Evolutionary conservation across 2,113 vertebrate species (phyloP).

Genomic region (Henicopernis longicauda): DNA sequence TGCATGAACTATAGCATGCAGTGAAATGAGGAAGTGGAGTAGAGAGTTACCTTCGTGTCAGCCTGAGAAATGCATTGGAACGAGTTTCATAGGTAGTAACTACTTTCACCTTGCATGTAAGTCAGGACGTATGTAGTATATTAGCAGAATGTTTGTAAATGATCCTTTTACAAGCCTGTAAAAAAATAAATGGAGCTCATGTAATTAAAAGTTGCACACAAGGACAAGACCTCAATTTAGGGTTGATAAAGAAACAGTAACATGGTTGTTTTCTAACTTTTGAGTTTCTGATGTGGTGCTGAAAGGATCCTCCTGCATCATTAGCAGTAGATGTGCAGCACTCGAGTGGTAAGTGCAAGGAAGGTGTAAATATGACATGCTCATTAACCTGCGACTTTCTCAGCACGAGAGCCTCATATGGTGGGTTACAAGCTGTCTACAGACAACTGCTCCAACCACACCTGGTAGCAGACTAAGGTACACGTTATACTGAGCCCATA

Average conservation of each 20-base stretch:
- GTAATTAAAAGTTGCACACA: background rate
- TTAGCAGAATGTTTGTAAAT: background rate
- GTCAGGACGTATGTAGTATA: background rate
- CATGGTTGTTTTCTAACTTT: background rate
- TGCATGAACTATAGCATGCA: slow-evolving; percentile 44
- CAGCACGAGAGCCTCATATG: background rate
- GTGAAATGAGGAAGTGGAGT: slow-evolving; percentile 57
- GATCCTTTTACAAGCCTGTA: background rate
- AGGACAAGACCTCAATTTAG: background rate
- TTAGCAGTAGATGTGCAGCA: background rate
- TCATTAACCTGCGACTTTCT: background rate
- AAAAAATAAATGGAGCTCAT: background rate
- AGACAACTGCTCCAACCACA: background rate
- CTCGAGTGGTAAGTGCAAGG: background rate
- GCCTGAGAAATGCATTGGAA: background rate
- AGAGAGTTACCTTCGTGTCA: background rate
- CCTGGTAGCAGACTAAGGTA: background rate
- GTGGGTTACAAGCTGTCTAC: background rate
- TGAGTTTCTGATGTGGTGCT: background rate
- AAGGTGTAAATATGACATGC: rapidly evolving
- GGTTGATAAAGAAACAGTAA: background rate
- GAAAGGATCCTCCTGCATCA: background rate
- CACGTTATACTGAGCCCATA: rapidly evolving
- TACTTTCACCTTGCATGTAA: background rate
- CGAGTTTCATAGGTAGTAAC: background rate